phyloP scores from a whole-genome alignment of 1,140 invertebrate genomes.

The Cydia pomonella region DNA sequence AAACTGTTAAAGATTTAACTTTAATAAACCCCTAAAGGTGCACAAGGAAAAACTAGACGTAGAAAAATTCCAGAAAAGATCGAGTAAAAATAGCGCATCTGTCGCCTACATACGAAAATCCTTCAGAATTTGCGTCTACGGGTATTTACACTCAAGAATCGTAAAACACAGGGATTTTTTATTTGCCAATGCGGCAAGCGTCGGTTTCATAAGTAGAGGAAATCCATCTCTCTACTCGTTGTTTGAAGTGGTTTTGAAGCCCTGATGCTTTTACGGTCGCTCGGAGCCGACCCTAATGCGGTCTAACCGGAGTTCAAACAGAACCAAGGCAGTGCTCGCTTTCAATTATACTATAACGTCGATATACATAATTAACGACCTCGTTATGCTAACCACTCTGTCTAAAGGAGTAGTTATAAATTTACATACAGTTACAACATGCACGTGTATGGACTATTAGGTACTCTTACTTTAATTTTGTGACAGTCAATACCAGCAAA shows the following conservation, averaged over 20 bases:
- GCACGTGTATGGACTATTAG: background rate
- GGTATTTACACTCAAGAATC: background rate
- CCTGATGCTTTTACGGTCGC: background rate
- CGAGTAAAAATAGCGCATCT: background rate
- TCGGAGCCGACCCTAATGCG: conserved; percentile 5
- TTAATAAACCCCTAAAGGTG: no score
- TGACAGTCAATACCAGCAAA: no score
- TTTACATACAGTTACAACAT: background rate
- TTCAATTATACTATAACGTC: conserved; percentile 23
- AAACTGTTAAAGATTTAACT: no score
- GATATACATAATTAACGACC: conserved; percentile 24
- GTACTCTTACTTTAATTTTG: no score
- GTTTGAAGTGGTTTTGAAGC: conserved; percentile 19
- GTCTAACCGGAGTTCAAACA: conserved; percentile 31
- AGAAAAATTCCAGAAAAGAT: no score
- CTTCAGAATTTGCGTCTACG: background rate
- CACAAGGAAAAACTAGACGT: no score
- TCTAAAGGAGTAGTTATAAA: background rate
- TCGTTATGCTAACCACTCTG: conserved; percentile 24
- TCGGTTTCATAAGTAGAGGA: background rate
- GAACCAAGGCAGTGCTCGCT: conserved; percentile 9
- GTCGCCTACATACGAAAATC: background rate
- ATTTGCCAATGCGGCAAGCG: conserved; percentile 18
- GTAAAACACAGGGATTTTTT: conserved; percentile 12
- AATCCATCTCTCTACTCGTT: conserved; percentile 2